Conservation (phyloP, 2,797 vertebrate species). For the Spinibarbus caldwelli region DNA sequence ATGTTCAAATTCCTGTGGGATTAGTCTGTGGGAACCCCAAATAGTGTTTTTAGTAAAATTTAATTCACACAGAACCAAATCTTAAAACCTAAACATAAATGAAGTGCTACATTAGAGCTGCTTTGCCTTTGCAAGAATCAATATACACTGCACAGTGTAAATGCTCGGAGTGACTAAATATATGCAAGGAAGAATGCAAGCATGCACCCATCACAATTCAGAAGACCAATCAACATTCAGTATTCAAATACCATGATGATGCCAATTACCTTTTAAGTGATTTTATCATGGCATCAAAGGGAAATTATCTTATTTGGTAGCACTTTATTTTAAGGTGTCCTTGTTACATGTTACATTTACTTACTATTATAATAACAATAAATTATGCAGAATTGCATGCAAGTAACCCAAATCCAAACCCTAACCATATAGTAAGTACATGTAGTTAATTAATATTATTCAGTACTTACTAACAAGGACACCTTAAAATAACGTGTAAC, state of each 20-base stretch:
- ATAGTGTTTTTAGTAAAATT: neutral
- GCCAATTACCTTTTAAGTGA: neutral
- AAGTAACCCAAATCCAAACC: no score
- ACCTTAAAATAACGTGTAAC: no score
- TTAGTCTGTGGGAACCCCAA: neutral
- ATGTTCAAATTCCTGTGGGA: neutral
- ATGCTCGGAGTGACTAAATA: neutral
- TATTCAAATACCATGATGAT: neutral
- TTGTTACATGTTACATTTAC: no score
- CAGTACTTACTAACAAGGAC: no score
- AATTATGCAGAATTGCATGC: no score
- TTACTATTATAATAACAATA: no score
- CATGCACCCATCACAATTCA: conserved; percentile 10
- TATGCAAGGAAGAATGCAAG: conserved; percentile 7
- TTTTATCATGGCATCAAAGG: neutral
- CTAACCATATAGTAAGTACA: no score
- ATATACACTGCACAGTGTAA: neutral
- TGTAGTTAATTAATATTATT: no score
- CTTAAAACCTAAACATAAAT: neutral
- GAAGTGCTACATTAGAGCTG: neutral
- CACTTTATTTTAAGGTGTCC: no score
- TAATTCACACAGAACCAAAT: neutral
- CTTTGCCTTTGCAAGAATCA: neutral
- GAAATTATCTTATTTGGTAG: no score
- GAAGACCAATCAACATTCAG: neutral